phyloP scores from a whole-genome alignment of 2,888 invertebrate species.

The Pseudococcus jackbeardsleyi region DNA sequence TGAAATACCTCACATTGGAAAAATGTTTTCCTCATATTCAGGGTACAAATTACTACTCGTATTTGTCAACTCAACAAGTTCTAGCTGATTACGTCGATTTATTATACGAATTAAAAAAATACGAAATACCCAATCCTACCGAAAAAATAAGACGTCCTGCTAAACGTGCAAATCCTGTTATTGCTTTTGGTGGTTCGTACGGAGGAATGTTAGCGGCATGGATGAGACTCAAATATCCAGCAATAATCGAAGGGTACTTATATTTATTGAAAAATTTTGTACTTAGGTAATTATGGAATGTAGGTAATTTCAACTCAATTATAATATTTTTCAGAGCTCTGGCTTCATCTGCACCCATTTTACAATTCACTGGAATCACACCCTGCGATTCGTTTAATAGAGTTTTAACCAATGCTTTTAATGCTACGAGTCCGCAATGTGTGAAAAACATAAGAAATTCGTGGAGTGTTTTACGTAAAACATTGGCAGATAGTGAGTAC shows the following conservation, averaged over 20 bases:
- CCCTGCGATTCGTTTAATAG: conserved; percentile 83
- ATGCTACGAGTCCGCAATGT: conserved; percentile 75
- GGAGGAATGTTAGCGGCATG: conserved; percentile 98
- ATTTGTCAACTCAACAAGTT: conserved; percentile 90
- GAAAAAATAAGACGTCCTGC: not conserved
- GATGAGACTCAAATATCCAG: conserved; percentile 96
- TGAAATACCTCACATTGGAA: not conserved
- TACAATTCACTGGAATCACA: conserved; percentile 85
- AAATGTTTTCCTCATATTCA: conserved; percentile 65
- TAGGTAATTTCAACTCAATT: not conserved
- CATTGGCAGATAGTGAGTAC: conserved; percentile 72
- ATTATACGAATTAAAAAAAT: conserved; percentile 72
- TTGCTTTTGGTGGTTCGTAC: conserved; percentile 91
- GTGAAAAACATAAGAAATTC: conserved; percentile 80
- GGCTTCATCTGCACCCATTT: conserved; percentile 92
- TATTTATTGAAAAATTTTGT: too few species aligned
- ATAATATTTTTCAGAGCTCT: conserved; percentile 77
- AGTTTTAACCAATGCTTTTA: conserved; percentile 85
- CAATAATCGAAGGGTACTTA: conserved; percentile 80
- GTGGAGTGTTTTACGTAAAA: conserved; percentile 79
- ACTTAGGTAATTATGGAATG: too few species aligned
- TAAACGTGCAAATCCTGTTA: conserved; percentile 78
- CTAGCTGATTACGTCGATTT: conserved; percentile 92
- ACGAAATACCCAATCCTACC: not conserved
- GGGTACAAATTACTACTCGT: conserved; percentile 81